Evolutionary conservation across 2,797 vertebrate genomes (phyloP), one percentile per base, ranked within the genome.

Genomic region (Aselliscus stoliczkanus): DNA sequence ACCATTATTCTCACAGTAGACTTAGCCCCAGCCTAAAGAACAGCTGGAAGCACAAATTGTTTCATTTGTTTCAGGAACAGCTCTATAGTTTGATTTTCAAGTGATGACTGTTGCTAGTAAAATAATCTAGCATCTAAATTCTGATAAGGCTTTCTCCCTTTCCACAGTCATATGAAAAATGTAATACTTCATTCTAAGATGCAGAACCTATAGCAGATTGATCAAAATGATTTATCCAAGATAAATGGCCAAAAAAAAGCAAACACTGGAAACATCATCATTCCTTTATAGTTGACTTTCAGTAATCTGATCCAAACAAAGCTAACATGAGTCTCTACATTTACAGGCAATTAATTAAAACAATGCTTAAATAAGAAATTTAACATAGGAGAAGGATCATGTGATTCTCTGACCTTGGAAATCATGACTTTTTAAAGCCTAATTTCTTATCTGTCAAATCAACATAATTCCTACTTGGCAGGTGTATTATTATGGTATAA

Each of bases 391-490:
- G 50, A 70, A 92, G 88, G 39, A 60, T 20, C n/a, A 69, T 27
- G 25, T 62, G 64, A 69, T 84, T 87, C 50, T 90, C 70, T 87
- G n/a, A 92, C 80, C 52, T 92, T 73, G 42, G n/a, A 93, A 77
- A 34, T 60, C 47, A 58, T 39, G 64, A 44, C 39, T 80, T 84
- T 96, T 77, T 47, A 60, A 62, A 96, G 34, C 76, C 75, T 70
- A 79, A 47, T 83, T 90, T 94, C 58, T 95, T 80, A 84, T 70
- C 76, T 84, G 62, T 87, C 88, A 93, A 72, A 79, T 67, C 65
- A 88, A 93, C 95, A 85, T 77, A 91, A 86, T 58, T 80, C n/a
- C 21, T 31, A 69, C 8, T 73, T 92, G 64, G 70, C 52, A 58
- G 20, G 23, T 80, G 37, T 64, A 60, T 47, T 64, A 60, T 47